These are phyloP conservation scores for Spongilla lacustris DNA, from an alignment of 37 sponge, comb jelly and placozoan species.

Conservation along the genomic window DNA sequence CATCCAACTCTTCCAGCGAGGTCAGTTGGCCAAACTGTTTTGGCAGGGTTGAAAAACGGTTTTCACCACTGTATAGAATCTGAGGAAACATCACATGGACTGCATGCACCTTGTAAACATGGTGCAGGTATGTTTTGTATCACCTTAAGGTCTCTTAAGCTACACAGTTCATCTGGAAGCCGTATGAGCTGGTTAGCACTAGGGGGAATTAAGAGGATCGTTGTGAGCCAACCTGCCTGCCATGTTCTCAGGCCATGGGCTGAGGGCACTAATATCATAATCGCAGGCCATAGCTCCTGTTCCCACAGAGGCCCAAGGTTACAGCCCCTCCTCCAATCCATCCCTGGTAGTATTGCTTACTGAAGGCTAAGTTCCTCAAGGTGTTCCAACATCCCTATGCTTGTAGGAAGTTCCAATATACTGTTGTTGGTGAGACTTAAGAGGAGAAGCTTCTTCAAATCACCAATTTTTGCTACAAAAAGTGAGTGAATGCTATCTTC, in stretches of 20 bases:
- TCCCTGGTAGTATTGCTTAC: constrained; percentile 43
- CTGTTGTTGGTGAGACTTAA: constrained; percentile 67
- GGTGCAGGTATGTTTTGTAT: background rate
- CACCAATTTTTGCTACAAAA: constrained; percentile 36
- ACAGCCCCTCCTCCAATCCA: no score
- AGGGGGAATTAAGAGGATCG: background rate
- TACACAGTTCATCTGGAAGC: constrained; percentile 58
- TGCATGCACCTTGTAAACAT: background rate
- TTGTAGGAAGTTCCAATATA: constrained; percentile 37
- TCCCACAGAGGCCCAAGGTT: background rate
- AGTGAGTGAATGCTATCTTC: background rate
- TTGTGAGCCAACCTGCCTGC: background rate
- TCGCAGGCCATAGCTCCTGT: background rate
- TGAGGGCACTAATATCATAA: no score
- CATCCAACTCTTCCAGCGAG: constrained; percentile 66
- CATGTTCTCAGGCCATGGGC: background rate
- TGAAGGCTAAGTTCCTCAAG: constrained; percentile 79
- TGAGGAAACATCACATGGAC: no score
- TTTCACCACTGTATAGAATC: constrained; percentile 77
- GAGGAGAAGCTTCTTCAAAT: constrained; percentile 32
- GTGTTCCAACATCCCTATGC: constrained; percentile 39
- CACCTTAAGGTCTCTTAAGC: constrained; percentile 25
- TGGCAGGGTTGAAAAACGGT: constrained; percentile 58
- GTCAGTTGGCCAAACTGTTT: constrained; percentile 47
- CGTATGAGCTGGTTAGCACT: constrained; percentile 54